Conservation (phyloP, 2,113 vertebrate species). For the Forbesichthys papilliferus region DNA sequence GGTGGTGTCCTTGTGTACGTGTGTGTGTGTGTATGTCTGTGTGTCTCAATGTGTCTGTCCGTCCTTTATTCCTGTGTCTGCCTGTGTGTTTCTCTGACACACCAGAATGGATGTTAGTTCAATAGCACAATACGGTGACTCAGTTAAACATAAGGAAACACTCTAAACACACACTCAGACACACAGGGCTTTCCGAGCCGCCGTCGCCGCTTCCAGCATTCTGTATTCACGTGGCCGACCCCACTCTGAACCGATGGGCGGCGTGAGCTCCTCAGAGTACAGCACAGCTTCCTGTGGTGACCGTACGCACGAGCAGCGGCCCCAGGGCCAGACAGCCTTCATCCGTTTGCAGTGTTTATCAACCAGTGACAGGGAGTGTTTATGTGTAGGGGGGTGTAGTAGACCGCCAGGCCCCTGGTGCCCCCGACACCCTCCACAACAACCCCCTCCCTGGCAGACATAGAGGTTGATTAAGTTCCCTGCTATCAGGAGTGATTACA, state of each 20-base stretch:
- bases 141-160: slow-evolving; percentile 59
- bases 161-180: slow-evolving; percentile 63
- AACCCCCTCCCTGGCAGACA: neutral
- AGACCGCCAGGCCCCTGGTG: neutral
- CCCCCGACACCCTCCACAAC: neutral
- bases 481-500: slow-evolving; percentile 35
- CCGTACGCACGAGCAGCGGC: slow-evolving; percentile 19
- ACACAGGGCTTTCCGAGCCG: slow-evolving; percentile 6
- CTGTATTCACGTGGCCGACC: slow-evolving; percentile 44
- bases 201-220: slow-evolving; percentile 31
- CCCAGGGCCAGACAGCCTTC: slow-evolving; percentile 36
- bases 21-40: slow-evolving; percentile 34
- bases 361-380: slow-evolving; percentile 64
- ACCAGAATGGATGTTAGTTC: slow-evolving; percentile 44
- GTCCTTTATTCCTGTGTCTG: slow-evolving; percentile 6
- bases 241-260: slow-evolving; percentile 41
- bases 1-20: neutral
- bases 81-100: no score
- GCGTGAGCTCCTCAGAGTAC: slow-evolving; percentile 46
- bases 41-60: slow-evolving; percentile 22
- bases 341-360: slow-evolving; percentile 70
- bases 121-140: slow-evolving; percentile 46
- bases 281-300: slow-evolving; percentile 36
- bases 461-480: slow-evolving; percentile 19
- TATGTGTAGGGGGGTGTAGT: slow-evolving; percentile 61